Percentiles rank a stretch among this genome's conserved stretches.
Conservation (phyloP, 2,113 vertebrate genomes). For the Ptilorrhoa leucosticta region DNA sequence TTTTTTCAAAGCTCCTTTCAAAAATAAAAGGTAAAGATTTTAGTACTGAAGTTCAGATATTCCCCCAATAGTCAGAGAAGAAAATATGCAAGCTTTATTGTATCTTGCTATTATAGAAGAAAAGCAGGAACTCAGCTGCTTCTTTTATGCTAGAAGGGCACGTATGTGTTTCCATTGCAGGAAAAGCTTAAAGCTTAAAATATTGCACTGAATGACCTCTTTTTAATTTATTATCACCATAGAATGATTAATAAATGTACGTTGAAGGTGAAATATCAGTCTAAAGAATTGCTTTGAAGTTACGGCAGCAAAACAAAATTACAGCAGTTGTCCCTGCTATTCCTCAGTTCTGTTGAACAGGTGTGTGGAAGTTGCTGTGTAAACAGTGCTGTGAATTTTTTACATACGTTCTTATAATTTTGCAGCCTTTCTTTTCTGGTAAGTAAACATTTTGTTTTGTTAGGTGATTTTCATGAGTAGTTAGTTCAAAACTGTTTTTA, state of each 20-base stretch:
- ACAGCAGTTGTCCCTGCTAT: rapidly evolving
- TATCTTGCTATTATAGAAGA: not conserved
- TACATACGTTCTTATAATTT: not conserved
- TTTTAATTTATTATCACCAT: not conserved
- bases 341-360: not conserved
- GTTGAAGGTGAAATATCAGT: not conserved
- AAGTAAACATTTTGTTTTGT: not conserved
- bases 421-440: not conserved
- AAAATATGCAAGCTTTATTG: not conserved
- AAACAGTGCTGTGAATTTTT: not conserved
- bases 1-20: not conserved
- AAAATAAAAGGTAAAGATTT: not conserved
- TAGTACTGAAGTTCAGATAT: not conserved
- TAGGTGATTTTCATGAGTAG: not conserved
- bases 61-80: not conserved
- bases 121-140: not conserved
- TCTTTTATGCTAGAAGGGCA: not conserved
- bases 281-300: not conserved
- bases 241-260: not conserved
- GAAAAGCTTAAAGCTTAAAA: not conserved
- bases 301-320: not conserved
- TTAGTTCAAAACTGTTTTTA: not conserved
- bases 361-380: not conserved
- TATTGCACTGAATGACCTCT: not conserved
- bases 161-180: not conserved